A percentile compares a stretch with the other conserved stretches of the same genome.
phyloP scores from a whole-genome alignment of 2,888 invertebrate species.

The Choristoneura rosaceana region DNA sequence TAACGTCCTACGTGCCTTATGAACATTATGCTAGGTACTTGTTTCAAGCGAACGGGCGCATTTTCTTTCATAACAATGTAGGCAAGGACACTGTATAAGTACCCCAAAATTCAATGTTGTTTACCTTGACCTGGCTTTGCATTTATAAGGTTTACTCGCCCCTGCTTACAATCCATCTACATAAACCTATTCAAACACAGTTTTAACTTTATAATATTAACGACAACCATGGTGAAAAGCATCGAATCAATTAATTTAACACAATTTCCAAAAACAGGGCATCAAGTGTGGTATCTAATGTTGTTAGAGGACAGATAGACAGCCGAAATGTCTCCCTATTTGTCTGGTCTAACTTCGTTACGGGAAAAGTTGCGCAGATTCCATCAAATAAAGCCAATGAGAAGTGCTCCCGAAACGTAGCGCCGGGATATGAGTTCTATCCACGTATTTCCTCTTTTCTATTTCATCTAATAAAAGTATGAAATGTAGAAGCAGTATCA shows the following conservation, averaged over 20 bases:
- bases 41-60: constrained; percentile 20
- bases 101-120: constrained; percentile 33
- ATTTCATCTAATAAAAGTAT: constrained; percentile 40
- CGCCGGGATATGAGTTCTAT: constrained; percentile 34
- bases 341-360: constrained; percentile 68
- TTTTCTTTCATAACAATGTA: constrained; percentile 24
- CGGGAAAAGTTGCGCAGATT: constrained; percentile 57
- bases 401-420: constrained; percentile 40
- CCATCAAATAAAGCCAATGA: constrained; percentile 51
- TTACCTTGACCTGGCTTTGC: constrained; percentile 40
- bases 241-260: background rate
- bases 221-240: background rate
- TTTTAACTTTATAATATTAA: constrained; percentile 24
- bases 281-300: constrained; percentile 60
- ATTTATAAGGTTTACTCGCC: constrained; percentile 38
- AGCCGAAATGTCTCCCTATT: constrained; percentile 53
- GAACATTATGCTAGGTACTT: constrained; percentile 33
- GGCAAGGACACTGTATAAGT: constrained; percentile 18
- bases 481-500: constrained; percentile 31
- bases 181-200: constrained; percentile 32
- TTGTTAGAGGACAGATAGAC: constrained; percentile 55
- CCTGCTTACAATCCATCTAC: constrained; percentile 35
- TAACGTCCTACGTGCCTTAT: constrained; percentile 45
- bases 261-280: constrained; percentile 38
- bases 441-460: constrained; percentile 38